Evolutionary conservation across 2,797 vertebrate genomes (phyloP), one percentile per base, ranked within the genome.

Genomic region (Merluccius polli): DNA sequence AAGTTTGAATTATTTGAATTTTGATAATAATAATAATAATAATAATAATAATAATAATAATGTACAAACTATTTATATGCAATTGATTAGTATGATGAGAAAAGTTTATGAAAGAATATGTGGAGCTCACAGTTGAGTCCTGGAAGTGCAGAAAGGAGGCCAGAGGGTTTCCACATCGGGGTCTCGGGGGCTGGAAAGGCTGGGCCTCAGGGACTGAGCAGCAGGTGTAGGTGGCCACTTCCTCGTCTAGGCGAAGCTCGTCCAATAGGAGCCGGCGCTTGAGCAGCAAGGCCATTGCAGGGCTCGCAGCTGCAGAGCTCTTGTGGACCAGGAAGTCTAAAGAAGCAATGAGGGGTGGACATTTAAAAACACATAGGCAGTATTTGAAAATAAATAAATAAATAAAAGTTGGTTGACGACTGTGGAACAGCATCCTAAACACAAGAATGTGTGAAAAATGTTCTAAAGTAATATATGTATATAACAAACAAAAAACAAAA

Each of bases 81-180:
- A 65, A 65, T 65, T 12, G 59, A 65, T 27, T 65, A 12, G n/a
- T 12, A 59, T 59, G 52, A 10, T 52, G 44, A n/a, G 52, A n/a
- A 59, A 24, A 65, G 16, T 7, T 38, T 7, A 65, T 11, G 10
- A 38, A 12, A 12, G 36, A 38, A 5, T 1, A 27, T 13, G 59
- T 27, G 59, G 59, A 27, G 59, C 93, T 93, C 77, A 95, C 94
- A 69, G 74, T 89, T 12, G 87, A 90, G 52, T 93, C 93, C 74
- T 93, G 85, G 38, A 89, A 89, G 77, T 88, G 83, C 82, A 94
- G 86, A 18, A 82, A 65, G 36, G 86, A 81, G 59, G 93, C 93
- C 75, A 95, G 77, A 0, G 94, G 94, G 88, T 95, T 93, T 77
- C 76, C 85, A 82, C 92, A 93, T 69, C 92, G 91, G 0, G 85